phyloP scores from a whole-genome alignment of 1,140 invertebrate species.

The Tigriopus japonicus region DNA sequence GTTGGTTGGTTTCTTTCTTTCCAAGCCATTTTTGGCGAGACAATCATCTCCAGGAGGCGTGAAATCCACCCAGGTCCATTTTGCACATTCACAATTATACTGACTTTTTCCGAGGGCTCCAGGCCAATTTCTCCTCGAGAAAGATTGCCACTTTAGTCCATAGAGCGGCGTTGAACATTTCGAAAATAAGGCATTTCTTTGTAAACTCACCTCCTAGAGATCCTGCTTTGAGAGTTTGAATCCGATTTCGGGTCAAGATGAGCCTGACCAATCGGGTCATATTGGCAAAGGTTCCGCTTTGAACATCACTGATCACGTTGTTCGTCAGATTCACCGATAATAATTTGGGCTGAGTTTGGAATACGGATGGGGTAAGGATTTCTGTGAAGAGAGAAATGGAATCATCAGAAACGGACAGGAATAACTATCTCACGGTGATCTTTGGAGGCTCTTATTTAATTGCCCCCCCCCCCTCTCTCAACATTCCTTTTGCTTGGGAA shows the following conservation, averaged over 20 bases:
- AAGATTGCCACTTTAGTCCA: too few relatives aligned
- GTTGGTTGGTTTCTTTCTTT: too few relatives aligned
- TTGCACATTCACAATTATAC: too few relatives aligned
- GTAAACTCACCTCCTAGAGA: too few relatives aligned
- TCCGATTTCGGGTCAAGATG: conserved; percentile 11
- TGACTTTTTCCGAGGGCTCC: too few relatives aligned
- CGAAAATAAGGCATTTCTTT: not conserved
- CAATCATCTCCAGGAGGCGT: too few relatives aligned
- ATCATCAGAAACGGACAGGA: not conserved
- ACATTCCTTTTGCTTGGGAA: conserved; percentile 36
- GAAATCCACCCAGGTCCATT: too few relatives aligned
- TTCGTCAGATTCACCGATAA: conserved; percentile 11
- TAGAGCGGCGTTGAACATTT: too few relatives aligned
- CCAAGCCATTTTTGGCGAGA: too few relatives aligned
- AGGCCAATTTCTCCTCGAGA: too few relatives aligned
- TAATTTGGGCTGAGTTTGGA: conserved; percentile 4
- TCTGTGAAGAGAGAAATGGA: not conserved
- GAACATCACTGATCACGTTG: conserved; percentile 6
- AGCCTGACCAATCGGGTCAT: conserved; percentile 7
- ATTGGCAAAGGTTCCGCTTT: conserved; percentile 1
- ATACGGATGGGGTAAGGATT: not conserved
- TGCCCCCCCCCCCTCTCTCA: not conserved
- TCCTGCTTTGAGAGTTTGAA: not conserved
- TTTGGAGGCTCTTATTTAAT: not conserved
- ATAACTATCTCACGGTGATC: not conserved